Evolutionary conservation across 2,888 invertebrate species (phyloP), one percentile per base, ranked within the genome.

Genomic region (Pecten maximus): DNA sequence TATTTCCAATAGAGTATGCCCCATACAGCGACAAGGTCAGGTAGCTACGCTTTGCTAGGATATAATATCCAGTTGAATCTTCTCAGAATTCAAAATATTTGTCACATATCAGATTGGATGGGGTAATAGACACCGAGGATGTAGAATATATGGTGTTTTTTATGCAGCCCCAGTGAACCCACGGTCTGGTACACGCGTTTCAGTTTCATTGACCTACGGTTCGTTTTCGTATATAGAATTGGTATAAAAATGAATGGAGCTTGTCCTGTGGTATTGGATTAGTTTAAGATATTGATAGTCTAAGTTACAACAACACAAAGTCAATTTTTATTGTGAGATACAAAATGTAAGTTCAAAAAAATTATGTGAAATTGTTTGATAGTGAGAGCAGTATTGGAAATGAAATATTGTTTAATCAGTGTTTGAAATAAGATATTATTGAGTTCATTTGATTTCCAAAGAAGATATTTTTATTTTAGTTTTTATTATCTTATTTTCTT

Each of bases 1-100:
- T 74, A 74, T 74, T 74, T 35, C 74, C 74, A 74, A 28, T 74
- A 74, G 74, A 74, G 35, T 74, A 74, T 74, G 74, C 74, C 74
- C 74, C 74, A 35, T 35, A 74, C 74, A 74, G 74, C 28, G 74
- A 74, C 74, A 74, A 74, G 74, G 74, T 74, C 74, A 74, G 74
- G 8, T 74, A 35, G 74, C 35, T 35, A 10, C 28, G 23, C 74
- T 74, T 23, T 35, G 0, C 35, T 28, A 35, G 35, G 74, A 35
- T 35, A 74, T 74, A 74, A 74, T 74, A 74, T 23, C 74, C 35
- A 10, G 74, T 74, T 74, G 74, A 74, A 35, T 74, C 35, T 74
- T 74, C 74, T 74, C 74, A 74, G 74, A 74, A 74, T 74, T 74
- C 74, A 74, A 74, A 74, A 35, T 74, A 74, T 74, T 74, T 74